Percentiles rank a stretch among this genome's conserved stretches.
These are phyloP conservation scores for Psittacus erithacus DNA, from an alignment of 2,113 vertebrate genomes.

Conservation along the genomic window DNA sequence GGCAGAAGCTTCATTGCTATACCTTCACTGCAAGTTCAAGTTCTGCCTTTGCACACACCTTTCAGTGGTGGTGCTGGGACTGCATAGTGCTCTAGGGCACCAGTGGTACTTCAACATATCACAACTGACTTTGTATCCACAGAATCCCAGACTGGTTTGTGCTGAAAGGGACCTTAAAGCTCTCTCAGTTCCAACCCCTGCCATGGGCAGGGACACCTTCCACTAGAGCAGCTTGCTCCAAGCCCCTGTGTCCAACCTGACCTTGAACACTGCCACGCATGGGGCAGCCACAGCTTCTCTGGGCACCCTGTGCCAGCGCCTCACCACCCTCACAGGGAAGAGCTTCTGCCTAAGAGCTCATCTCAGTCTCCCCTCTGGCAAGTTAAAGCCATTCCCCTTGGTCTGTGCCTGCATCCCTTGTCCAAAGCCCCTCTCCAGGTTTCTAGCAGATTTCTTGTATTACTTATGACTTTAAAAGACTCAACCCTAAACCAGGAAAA, in stretches of 20 bases:
- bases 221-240: background rate
- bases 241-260: background rate
- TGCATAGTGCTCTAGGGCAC: background rate
- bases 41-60: background rate
- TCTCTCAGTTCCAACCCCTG: background rate
- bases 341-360: too few species aligned
- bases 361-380: background rate
- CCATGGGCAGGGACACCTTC: background rate
- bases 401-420: background rate
- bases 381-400: background rate
- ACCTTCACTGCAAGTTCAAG: background rate
- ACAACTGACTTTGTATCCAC: background rate
- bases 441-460: background rate
- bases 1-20: background rate
- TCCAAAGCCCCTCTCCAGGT: background rate
- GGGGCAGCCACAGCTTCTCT: too few species aligned
- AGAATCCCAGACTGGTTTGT: background rate
- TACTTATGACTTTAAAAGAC: background rate
- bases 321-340: too few species aligned
- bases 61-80: background rate
- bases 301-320: too few species aligned
- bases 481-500: background rate
- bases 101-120: background rate
- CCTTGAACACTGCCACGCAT: too few species aligned
- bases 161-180: background rate